A percentile compares a stretch with the other conserved stretches of the same genome.
phyloP scores from a whole-genome alignment of 2,797 vertebrate species.

The Chloroceryle amazona region DNA sequence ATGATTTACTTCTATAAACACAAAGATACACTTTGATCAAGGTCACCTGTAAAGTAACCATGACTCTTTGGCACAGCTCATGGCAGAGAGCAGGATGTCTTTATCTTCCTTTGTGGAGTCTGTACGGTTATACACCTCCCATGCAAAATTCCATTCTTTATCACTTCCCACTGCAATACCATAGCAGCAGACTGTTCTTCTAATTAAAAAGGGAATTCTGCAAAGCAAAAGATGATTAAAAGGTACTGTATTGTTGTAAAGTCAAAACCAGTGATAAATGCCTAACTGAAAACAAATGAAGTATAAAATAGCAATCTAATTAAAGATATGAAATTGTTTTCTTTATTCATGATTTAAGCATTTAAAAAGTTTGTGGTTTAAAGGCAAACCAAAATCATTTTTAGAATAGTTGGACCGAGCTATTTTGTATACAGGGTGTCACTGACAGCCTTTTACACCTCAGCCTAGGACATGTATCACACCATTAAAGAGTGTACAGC shows the following conservation, averaged over 20 bases:
- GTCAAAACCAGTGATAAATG: neutral
- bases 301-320: neutral
- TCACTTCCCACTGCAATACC: constrained; percentile 80
- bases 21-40: neutral
- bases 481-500: neutral
- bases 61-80: constrained; percentile 81
- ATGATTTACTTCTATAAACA: neutral
- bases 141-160: constrained; percentile 84
- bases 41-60: constrained; percentile 83
- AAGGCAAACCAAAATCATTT: neutral
- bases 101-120: neutral
- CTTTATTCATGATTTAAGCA: neutral
- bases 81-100: constrained; percentile 51
- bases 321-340: neutral
- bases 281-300: neutral
- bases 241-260: neutral
- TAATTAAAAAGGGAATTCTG: constrained; percentile 80
- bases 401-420: neutral
- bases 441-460: neutral
- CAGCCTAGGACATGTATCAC: neutral
- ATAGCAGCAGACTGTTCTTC: constrained; percentile 75
- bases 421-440: neutral
- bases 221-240: constrained; percentile 40
- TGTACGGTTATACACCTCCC: constrained; percentile 62
- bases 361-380: neutral